Base-by-base conservation (phyloP, 37 sponge, comb jelly and placozoan species). In the Ianthella basta region DNA sequence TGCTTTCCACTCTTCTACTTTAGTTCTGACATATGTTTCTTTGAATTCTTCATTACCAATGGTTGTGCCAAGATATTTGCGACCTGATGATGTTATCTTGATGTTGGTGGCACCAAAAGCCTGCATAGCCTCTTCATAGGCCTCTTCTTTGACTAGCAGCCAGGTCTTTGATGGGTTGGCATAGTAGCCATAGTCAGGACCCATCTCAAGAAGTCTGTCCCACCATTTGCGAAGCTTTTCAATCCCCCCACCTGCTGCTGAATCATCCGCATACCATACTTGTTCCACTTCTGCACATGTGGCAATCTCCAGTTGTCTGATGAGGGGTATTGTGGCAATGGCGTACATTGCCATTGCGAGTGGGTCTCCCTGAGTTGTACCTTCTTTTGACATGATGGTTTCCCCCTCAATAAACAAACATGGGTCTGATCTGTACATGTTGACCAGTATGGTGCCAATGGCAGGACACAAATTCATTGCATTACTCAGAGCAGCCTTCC, bases 91-190 rank as follows among this genome's bases (percentile, higher is more conserved):
- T 23, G 75, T 73, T n/a, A 73, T 73, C n/a, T 25, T 25, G 41
- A 73, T 73, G 32, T 35, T 35, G n/a, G 75, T 33, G 34, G 35
- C 75, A 34, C 34, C n/a, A 39, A 73, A 39, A n/a, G n/a, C n/a
- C n/a, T n/a, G n/a, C n/a, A n/a, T n/a, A n/a, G n/a, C n/a, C n/a
- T n/a, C n/a, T n/a, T n/a, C n/a, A n/a, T n/a, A n/a, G n/a, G n/a
- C n/a, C n/a, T n/a, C n/a, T n/a, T n/a, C n/a, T n/a, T n/a, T n/a
- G n/a, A n/a, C n/a, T n/a, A n/a, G 25, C 75, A 73, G 75, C 25
- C 27, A 34, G 37, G 25, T 73, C 34, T 25, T 25, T 10, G 32
- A 34, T 6, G 23, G 27, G 25, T 39, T 33, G 34, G 35, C 25
- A n/a, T 13, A 34, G 75, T 35, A n/a, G 32, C 4, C 19, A 20